phyloP scores from a whole-genome alignment of 1,140 invertebrate species.

The Zaprionus inermis region DNA sequence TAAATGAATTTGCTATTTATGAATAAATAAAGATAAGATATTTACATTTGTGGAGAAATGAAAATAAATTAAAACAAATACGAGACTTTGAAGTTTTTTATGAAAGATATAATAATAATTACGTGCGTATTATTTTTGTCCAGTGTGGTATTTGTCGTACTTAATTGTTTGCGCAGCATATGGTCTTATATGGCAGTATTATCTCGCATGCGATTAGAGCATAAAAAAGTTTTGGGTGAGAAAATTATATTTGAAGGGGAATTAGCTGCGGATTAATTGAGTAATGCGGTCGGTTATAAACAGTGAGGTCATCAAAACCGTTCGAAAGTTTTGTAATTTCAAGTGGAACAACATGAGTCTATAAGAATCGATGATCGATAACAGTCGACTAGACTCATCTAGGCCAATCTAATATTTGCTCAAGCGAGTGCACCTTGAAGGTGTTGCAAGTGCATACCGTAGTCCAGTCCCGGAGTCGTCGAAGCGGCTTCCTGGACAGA shows the following conservation, averaged over 20 bases:
- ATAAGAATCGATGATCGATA: not conserved
- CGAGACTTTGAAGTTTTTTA: too few species aligned
- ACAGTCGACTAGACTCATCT: not conserved
- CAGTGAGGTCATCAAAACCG: not conserved
- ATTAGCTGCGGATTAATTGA: not conserved
- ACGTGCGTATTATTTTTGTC: not conserved
- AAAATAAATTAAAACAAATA: not conserved
- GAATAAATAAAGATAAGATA: conserved; percentile 2
- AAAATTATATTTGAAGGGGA: conserved; percentile 1
- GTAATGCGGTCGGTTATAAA: not conserved
- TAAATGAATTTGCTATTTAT: not conserved
- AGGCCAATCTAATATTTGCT: not conserved
- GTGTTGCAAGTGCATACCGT: not conserved
- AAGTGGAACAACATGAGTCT: not conserved
- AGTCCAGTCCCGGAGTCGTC: not conserved
- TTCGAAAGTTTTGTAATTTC: not conserved
- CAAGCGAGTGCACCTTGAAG: conserved; percentile 1
- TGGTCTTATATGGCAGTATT: not conserved
- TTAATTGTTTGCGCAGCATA: not conserved
- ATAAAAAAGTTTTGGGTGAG: conserved; percentile 1
- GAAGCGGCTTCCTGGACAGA: not conserved
- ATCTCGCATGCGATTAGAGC: conserved; percentile 6
- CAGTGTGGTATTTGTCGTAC: not conserved
- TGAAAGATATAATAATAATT: too few species aligned
- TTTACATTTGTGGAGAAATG: not conserved